Base-by-base conservation (phyloP, 2,888 invertebrate genomes). In the Rotaria magnacalcarata region DNA sequence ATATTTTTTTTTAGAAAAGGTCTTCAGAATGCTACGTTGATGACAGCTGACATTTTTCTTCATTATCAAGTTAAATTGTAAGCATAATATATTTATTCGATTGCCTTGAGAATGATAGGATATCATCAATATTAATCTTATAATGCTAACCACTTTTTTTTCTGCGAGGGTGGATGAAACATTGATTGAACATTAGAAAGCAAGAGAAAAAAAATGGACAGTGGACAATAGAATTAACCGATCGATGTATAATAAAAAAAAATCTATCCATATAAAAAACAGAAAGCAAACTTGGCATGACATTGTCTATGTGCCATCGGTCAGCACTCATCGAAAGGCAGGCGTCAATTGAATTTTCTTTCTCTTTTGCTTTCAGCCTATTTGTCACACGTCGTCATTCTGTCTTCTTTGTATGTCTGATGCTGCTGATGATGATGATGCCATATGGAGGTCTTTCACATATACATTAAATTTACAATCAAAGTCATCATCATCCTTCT, bases 1-100 rank as follows among this genome's bases (percentile, higher is more conserved):
- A 4, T 11, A 27, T 14, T 16, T 27, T 41, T 67, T 34, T 67
- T 41, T 34, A n/a, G 34, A 1, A 19, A 67, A 67, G 34, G 14
- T 67, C 67, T 34, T 19, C 34, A 16, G 34, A 67, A 67, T 67
- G 67, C 16, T 34, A 34, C 19, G 11, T 41, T 67, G 67, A 67
- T 67, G 67, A 67, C 34, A 67, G 67, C 67, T 67, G 67, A 67
- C 67, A 67, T 67, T 67, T 67, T 67, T 67, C 67, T 67, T 67
- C 34, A 34, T 67, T 67, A 67, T 41, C 34, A 4, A 6, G 5
- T n/a, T 16, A 34, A 67, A 41, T 41, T 67, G 34, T 67, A 67
- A 5, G 34, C 14, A 67, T 67, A 34, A 67, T 34, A 67, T 4
- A 34, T 34, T 41, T 34, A 67, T 19, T 27, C 2, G 5, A 5